Percentiles rank a stretch among this genome's conserved stretches.
phyloP scores from a whole-genome alignment of 1,140 invertebrate genomes.

The Drosophila arawakana region DNA sequence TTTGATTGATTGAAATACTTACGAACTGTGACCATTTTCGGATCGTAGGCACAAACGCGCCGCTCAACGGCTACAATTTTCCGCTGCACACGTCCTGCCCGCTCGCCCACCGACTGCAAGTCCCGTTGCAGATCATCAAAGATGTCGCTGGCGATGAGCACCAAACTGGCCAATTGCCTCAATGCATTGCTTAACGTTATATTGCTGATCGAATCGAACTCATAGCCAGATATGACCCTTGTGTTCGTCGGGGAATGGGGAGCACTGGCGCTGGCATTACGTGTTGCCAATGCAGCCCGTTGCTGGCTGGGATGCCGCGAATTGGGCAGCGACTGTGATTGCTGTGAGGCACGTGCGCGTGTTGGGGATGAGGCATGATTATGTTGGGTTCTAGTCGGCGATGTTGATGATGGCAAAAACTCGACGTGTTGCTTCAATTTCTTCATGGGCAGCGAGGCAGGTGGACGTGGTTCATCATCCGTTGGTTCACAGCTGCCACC shows the following conservation, averaged over 20 bases:
- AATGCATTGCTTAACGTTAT: slow-evolving; percentile 91
- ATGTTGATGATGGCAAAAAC: slow-evolving; percentile 63
- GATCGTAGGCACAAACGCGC: slow-evolving; percentile 88
- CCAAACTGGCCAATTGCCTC: slow-evolving; percentile 91
- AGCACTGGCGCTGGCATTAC: slow-evolving; percentile 46
- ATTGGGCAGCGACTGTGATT: slow-evolving; percentile 61
- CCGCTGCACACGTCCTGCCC: slow-evolving; percentile 87
- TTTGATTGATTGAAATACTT: slow-evolving; percentile 85
- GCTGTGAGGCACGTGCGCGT: slow-evolving; percentile 43
- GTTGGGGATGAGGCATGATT: slow-evolving; percentile 33
- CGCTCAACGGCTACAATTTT: slow-evolving; percentile 88
- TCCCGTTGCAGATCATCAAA: slow-evolving; percentile 90
- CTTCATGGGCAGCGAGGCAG: slow-evolving; percentile 70
- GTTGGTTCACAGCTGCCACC: slow-evolving; percentile 27
- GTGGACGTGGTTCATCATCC: slow-evolving; percentile 54
- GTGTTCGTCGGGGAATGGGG: slow-evolving; percentile 72
- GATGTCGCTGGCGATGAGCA: slow-evolving; percentile 91
- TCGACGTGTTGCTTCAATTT: slow-evolving; percentile 80
- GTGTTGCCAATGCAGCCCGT: slow-evolving; percentile 34
- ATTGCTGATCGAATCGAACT: slow-evolving; percentile 91
- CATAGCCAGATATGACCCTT: slow-evolving; percentile 86
- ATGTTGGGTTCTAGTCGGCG: slow-evolving; percentile 18
- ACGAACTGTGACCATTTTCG: slow-evolving; percentile 93
- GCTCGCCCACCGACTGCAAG: slow-evolving; percentile 88
- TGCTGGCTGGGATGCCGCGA: slow-evolving; percentile 72